A percentile compares a stretch with the other conserved stretches of the same genome.
Evolutionary conservation across 2,888 invertebrate species (phyloP).

Genomic region (Balanococcus diminutus): DNA sequence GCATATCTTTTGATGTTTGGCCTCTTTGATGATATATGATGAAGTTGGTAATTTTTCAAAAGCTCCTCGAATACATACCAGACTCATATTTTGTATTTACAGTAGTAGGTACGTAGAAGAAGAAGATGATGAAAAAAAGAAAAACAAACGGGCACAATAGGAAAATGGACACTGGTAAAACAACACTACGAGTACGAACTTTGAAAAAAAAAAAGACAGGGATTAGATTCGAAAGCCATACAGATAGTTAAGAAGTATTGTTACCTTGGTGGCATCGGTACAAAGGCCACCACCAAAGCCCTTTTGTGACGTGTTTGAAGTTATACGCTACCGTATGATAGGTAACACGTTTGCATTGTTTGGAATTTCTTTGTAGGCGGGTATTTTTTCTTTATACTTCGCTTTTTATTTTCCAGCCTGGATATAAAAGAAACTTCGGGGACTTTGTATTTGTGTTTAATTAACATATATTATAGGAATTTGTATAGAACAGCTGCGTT

Average conservation of each 20-base stretch:
- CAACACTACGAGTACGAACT: background rate
- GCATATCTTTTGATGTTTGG: background rate
- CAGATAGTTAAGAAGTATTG: constrained; percentile 49
- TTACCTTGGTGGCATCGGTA: constrained; percentile 50
- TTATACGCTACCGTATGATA: constrained; percentile 51
- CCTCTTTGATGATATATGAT: background rate
- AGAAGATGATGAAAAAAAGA: too few relatives aligned
- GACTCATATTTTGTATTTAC: background rate
- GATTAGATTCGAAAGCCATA: constrained; percentile 41
- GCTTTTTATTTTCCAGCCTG: constrained; percentile 31
- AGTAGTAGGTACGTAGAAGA: background rate
- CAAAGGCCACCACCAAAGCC: constrained; percentile 52
- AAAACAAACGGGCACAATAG: background rate
- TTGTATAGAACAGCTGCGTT: constrained; percentile 51
- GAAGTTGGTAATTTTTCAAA: background rate
- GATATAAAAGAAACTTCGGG: constrained; percentile 49
- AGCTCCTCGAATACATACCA: background rate
- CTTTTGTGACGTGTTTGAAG: constrained; percentile 53
- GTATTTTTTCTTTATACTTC: constrained; percentile 50
- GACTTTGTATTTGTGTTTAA: constrained; percentile 51
- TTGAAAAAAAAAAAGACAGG: background rate
- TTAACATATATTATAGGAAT: constrained; percentile 53
- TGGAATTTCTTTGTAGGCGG: constrained; percentile 52
- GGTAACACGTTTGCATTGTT: constrained; percentile 52
- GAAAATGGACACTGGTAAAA: constrained; percentile 19